Evolutionary conservation across 2,113 vertebrate species (phyloP).

Genomic region (Choloepus hoffmanni): DNA sequence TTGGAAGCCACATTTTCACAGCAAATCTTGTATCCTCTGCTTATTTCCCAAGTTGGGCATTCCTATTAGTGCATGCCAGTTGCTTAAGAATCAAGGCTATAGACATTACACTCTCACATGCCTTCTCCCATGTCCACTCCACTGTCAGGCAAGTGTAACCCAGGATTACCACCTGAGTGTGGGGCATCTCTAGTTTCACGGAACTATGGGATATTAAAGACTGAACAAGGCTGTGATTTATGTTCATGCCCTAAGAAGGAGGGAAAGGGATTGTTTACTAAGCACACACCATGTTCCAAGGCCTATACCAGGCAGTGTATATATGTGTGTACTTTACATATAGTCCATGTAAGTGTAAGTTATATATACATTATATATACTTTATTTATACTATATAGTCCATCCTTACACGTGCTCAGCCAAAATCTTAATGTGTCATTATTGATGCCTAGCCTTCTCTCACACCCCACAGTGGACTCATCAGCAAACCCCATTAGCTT

Average conservation of each 20-base stretch:
- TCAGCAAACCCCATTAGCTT: background rate
- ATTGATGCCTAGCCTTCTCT: background rate
- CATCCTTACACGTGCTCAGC: background rate
- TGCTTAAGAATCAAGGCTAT: background rate
- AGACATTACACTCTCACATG: background rate
- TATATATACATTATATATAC: background rate
- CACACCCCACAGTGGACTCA: background rate
- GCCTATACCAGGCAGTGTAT: background rate
- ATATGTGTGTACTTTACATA: background rate
- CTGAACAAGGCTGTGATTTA: background rate
- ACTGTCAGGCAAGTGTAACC: background rate
- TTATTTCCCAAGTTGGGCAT: slow-evolving; percentile 17
- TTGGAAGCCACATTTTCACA: background rate
- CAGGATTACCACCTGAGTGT: background rate
- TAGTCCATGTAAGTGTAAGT: background rate
- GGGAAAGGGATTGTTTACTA: background rate
- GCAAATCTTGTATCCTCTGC: background rate
- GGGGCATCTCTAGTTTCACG: slow-evolving; percentile 10
- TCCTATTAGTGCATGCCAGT: background rate
- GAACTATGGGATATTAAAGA: slow-evolving; percentile 3
- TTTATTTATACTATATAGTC: background rate
- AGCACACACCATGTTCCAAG: background rate
- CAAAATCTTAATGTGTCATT: background rate
- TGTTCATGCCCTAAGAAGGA: background rate
- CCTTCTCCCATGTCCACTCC: background rate